These are phyloP conservation scores for Gopherus evgoodei DNA, from an alignment of 2,113 vertebrate species.

Conservation along the genomic window DNA sequence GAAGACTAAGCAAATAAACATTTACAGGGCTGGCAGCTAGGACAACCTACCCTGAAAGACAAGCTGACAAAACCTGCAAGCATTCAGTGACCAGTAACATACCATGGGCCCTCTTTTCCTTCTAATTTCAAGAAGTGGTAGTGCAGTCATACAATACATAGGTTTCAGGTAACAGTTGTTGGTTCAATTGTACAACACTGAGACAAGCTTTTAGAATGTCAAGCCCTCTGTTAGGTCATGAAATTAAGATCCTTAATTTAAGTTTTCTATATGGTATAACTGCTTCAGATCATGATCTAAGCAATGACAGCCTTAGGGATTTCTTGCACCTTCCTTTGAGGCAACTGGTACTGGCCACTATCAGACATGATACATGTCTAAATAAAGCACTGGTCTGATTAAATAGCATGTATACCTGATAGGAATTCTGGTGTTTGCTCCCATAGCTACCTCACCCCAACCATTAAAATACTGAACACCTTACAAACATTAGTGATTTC, in stretches of 20 bases:
- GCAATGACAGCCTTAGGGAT: background rate
- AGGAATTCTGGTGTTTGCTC: background rate
- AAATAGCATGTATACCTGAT: background rate
- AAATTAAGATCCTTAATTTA: background rate
- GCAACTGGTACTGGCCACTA: background rate
- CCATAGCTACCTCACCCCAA: background rate
- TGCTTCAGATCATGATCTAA: background rate
- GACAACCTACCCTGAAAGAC: background rate
- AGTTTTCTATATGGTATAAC: background rate
- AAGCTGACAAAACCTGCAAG: background rate
- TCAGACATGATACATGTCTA: background rate
- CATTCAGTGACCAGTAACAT: background rate
- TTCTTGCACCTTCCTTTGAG: background rate
- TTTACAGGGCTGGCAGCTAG: background rate
- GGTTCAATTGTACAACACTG: background rate
- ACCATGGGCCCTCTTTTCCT: background rate
- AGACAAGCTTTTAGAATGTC: background rate
- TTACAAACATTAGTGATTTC: background rate
- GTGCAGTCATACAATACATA: background rate
- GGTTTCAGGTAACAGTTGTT: background rate
- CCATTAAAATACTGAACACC: no score
- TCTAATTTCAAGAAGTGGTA: background rate
- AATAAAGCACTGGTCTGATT: background rate
- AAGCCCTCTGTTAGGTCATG: background rate
- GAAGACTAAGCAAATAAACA: background rate